Percentiles rank a stretch among this genome's conserved stretches.
These are phyloP conservation scores for Kryptolebias ocellatus DNA, from an alignment of 2,797 vertebrate genomes.

Conservation along the genomic window DNA sequence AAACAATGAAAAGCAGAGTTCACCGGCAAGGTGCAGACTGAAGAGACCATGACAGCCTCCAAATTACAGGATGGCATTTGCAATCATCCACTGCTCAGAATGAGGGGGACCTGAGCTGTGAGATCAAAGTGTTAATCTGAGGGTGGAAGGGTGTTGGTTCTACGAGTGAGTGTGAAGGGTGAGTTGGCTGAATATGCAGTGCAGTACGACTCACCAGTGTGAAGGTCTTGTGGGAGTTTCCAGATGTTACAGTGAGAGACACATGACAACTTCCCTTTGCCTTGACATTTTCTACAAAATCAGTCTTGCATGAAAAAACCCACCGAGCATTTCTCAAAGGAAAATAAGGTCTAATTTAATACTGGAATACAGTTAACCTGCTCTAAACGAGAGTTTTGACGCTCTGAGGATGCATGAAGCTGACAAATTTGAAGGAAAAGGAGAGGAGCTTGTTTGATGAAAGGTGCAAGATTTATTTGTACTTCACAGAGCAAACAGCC, in stretches of 20 bases:
- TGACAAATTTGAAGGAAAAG: constrained; percentile 1
- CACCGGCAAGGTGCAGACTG: constrained; percentile 6
- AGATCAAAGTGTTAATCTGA: constrained; percentile 45
- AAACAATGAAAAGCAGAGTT: constrained; percentile 24
- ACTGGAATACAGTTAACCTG: not conserved
- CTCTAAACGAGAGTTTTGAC: constrained; percentile 14
- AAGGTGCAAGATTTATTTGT: constrained; percentile 12
- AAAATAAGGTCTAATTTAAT: not conserved
- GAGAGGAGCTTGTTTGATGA: constrained; percentile 14
- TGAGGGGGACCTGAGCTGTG: constrained; percentile 34
- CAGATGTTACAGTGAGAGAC: constrained; percentile 65
- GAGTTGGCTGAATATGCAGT: constrained; percentile 36
- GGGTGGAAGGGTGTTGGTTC: constrained; percentile 56
- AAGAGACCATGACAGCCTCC: constrained; percentile 2
- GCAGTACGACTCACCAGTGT: constrained; percentile 54
- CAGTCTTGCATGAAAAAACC: constrained; percentile 25
- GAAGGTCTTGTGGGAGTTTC: constrained; percentile 69
- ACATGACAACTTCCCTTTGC: not conserved
- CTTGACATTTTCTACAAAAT: constrained; percentile 49
- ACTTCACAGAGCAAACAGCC: not conserved
- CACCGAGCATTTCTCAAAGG: constrained; percentile 5
- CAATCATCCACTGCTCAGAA: constrained; percentile 23
- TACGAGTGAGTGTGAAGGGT: constrained; percentile 52
- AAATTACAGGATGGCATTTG: constrained; percentile 37
- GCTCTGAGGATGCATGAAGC: not conserved